Conservation (phyloP, 2,888 invertebrate genomes). For the Thereva nobilitata region DNA sequence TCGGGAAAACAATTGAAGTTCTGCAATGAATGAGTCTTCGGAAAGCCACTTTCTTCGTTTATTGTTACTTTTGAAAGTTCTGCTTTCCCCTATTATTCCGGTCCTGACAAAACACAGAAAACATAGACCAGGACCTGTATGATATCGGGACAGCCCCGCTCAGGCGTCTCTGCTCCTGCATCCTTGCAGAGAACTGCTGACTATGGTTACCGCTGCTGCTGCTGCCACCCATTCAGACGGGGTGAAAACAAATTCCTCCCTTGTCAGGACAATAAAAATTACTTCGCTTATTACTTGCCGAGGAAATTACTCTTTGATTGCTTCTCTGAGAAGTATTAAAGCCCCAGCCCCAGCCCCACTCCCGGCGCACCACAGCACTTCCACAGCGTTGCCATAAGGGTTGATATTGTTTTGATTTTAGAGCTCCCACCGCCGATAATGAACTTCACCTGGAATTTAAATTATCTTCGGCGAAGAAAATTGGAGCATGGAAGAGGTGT, state of each 20-base stretch:
- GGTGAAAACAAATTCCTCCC: slow-evolving; percentile 29
- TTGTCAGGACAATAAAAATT: slow-evolving; percentile 33
- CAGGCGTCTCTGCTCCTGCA: slow-evolving; percentile 11
- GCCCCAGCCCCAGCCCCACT: slow-evolving; percentile 1
- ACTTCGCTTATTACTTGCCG: slow-evolving; percentile 34
- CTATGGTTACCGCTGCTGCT: slow-evolving; percentile 14
- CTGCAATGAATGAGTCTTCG: slow-evolving; percentile 23
- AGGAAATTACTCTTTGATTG: slow-evolving; percentile 35
- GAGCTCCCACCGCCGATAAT: slow-evolving; percentile 33
- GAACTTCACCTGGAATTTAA: slow-evolving; percentile 41
- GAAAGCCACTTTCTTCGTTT: slow-evolving; percentile 27
- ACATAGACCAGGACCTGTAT: neutral
- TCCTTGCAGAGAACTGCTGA: neutral
- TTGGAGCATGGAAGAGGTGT: slow-evolving; percentile 31
- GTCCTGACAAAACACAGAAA: neutral
- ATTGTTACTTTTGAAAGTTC: slow-evolving; percentile 32
- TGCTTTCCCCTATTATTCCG: slow-evolving; percentile 28
- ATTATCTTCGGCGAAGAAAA: slow-evolving; percentile 37
- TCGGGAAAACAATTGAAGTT: slow-evolving; percentile 21
- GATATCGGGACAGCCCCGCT: slow-evolving; percentile 5
- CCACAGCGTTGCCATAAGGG: slow-evolving; percentile 26
- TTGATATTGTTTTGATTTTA: slow-evolving; percentile 40
- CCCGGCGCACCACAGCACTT: slow-evolving; percentile 2
- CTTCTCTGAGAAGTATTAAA: slow-evolving; percentile 28
- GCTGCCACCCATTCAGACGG: slow-evolving; percentile 17